phyloP scores from a whole-genome alignment of 2,113 vertebrate species.

The Nothoprocta pentlandii region DNA sequence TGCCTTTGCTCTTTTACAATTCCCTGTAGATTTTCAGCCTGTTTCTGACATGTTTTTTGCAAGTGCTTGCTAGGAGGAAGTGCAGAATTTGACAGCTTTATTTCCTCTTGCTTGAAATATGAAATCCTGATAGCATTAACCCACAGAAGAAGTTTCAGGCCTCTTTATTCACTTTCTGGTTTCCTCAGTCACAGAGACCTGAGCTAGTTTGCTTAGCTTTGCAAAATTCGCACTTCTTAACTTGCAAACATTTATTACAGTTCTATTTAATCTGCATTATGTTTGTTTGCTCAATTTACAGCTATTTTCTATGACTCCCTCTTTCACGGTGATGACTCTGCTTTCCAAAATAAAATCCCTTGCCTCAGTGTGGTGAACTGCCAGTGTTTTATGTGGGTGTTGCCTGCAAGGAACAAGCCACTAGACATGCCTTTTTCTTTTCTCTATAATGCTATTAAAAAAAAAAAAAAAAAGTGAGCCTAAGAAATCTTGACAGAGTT shows the following conservation, averaged over 20 bases:
- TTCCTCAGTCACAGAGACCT: conserved; percentile 1
- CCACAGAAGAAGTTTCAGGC: conserved; percentile 18
- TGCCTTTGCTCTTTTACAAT: not conserved
- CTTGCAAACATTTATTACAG: not conserved
- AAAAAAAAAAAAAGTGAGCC: not conserved
- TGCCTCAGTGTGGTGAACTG: not conserved
- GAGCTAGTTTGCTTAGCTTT: conserved; percentile 16
- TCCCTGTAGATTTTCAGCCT: not conserved
- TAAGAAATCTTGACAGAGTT: not conserved
- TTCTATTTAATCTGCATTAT: not conserved
- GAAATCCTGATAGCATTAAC: conserved; percentile 20
- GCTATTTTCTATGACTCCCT: not conserved
- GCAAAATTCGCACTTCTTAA: conserved; percentile 9
- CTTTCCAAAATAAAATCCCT: conserved; percentile 21
- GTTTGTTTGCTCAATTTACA: not conserved
- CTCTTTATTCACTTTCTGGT: not conserved
- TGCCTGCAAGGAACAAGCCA: conserved; percentile 13
- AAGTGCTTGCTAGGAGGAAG: not conserved
- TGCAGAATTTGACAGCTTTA: not conserved
- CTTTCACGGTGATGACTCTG: not conserved
- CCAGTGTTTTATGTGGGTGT: not conserved
- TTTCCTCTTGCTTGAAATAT: not conserved
- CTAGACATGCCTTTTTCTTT: not conserved
- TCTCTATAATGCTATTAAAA: not conserved
- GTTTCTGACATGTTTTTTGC: conserved; percentile 12